phyloP scores from a whole-genome alignment of 2,888 invertebrate genomes.

The Diadegma fenestrale region DNA sequence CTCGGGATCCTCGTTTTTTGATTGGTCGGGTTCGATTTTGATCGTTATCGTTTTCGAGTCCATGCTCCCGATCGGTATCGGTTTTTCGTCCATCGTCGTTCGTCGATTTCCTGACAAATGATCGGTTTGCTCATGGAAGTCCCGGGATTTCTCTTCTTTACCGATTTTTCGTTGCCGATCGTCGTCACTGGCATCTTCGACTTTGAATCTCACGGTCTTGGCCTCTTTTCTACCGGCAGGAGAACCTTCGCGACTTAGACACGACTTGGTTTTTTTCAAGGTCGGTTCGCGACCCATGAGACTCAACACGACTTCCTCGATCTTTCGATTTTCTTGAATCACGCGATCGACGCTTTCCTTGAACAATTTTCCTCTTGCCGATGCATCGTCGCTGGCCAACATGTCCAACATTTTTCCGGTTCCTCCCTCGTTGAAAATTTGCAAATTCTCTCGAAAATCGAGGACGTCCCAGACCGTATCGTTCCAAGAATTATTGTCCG shows the following conservation, averaged over 20 bases:
- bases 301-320: slow-evolving; percentile 77
- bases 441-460: slow-evolving; percentile 56
- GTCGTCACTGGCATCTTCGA: slow-evolving; percentile 67
- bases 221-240: slow-evolving; percentile 70
- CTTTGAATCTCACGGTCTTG: slow-evolving; percentile 79
- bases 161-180: slow-evolving; percentile 1
- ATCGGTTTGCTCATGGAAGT: background rate
- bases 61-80: slow-evolving; percentile 44
- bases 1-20: slow-evolving; percentile 27
- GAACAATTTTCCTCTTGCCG: slow-evolving; percentile 53
- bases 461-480: slow-evolving; percentile 49
- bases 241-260: slow-evolving; percentile 65
- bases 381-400: slow-evolving; percentile 27
- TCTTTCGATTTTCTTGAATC: slow-evolving; percentile 66
- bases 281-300: slow-evolving; percentile 75
- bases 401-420: slow-evolving; percentile 47
- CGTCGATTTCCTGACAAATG: slow-evolving; percentile 11
- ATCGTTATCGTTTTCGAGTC: slow-evolving; percentile 63
- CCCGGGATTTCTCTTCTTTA: background rate
- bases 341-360: slow-evolving; percentile 64
- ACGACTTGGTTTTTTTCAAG: slow-evolving; percentile 71
- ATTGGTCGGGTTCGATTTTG: slow-evolving; percentile 54
- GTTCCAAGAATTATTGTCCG: slow-evolving; percentile 54
- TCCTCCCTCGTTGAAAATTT: slow-evolving; percentile 17
- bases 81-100: background rate